phyloP scores from a whole-genome alignment of 1,140 invertebrate genomes.

The Sarcophaga peregrina region DNA sequence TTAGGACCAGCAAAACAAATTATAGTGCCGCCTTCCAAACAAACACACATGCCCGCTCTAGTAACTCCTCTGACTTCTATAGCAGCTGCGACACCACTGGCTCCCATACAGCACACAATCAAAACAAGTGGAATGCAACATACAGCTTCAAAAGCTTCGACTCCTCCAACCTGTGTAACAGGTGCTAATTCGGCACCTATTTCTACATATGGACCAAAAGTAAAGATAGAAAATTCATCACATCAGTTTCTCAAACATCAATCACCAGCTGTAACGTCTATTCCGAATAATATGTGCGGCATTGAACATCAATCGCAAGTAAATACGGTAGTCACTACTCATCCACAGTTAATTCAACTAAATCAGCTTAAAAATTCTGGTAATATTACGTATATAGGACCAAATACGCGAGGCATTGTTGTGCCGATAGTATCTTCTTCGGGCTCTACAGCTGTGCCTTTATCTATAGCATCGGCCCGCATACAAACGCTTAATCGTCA shows the following conservation, averaged over 20 bases:
- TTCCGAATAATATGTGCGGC: background rate
- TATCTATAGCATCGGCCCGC: slow-evolving; percentile 42
- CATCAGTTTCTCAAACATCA: slow-evolving; percentile 26
- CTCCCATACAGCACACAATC: slow-evolving; percentile 9
- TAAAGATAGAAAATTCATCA: slow-evolving; percentile 9
- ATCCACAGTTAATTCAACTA: slow-evolving; percentile 20
- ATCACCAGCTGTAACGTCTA: background rate
- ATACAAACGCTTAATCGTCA: slow-evolving; percentile 45
- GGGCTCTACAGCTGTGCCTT: slow-evolving; percentile 29
- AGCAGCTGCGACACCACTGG: slow-evolving; percentile 52
- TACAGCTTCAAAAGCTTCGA: slow-evolving; percentile 9
- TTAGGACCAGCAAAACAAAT: slow-evolving; percentile 47
- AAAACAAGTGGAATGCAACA: background rate
- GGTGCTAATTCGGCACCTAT: slow-evolving; percentile 21
- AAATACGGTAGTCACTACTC: background rate
- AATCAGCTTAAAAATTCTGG: slow-evolving; percentile 21
- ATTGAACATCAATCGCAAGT: background rate
- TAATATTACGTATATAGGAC: slow-evolving; percentile 42
- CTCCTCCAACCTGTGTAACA: slow-evolving; percentile 3
- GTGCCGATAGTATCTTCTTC: slow-evolving; percentile 44
- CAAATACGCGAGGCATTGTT: slow-evolving; percentile 42
- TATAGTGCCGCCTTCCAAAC: background rate
- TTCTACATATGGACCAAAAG: slow-evolving; percentile 2
- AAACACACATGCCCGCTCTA: slow-evolving; percentile 6
- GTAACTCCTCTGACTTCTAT: slow-evolving; percentile 45